Conservation (phyloP, 2,888 invertebrate genomes). For the Aspidiotus destructor region DNA sequence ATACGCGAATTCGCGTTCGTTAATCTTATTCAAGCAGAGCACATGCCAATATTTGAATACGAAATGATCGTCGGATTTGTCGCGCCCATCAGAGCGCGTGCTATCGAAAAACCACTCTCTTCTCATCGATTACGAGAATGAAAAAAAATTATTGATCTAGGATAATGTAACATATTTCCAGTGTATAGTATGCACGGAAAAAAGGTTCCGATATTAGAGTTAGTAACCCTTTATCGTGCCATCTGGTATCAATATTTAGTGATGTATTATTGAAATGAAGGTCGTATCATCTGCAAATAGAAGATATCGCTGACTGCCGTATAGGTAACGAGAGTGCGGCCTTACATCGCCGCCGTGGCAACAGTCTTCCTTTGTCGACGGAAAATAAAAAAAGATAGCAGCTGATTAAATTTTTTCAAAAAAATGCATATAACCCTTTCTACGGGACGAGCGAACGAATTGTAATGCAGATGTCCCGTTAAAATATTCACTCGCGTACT, state of each 20-base stretch:
- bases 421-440: slow-evolving; percentile 21
- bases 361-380: slow-evolving; percentile 12
- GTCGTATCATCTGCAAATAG: slow-evolving; percentile 31
- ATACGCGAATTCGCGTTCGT: too few species aligned
- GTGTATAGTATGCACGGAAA: too few species aligned
- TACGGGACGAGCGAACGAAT: slow-evolving; percentile 21
- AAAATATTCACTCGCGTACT: slow-evolving; percentile 22
- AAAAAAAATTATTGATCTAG: neutral
- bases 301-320: neutral
- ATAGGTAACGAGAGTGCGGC: too few species aligned
- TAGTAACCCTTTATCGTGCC: slow-evolving; percentile 23
- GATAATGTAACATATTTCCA: neutral
- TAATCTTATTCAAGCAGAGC: neutral
- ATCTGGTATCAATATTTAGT: slow-evolving; percentile 27
- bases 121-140: neutral
- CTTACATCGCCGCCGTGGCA: slow-evolving; percentile 2
- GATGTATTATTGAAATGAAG: slow-evolving; percentile 27
- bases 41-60: slow-evolving; percentile 2
- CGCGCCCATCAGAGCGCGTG: neutral
- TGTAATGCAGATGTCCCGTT: slow-evolving; percentile 32
- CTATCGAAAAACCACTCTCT: neutral
- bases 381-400: slow-evolving; percentile 14
- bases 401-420: slow-evolving; percentile 26
- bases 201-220: too few species aligned
- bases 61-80: neutral